Conservation (phyloP, 1,140 invertebrate genomes). For the Drosophila oshimai region DNA sequence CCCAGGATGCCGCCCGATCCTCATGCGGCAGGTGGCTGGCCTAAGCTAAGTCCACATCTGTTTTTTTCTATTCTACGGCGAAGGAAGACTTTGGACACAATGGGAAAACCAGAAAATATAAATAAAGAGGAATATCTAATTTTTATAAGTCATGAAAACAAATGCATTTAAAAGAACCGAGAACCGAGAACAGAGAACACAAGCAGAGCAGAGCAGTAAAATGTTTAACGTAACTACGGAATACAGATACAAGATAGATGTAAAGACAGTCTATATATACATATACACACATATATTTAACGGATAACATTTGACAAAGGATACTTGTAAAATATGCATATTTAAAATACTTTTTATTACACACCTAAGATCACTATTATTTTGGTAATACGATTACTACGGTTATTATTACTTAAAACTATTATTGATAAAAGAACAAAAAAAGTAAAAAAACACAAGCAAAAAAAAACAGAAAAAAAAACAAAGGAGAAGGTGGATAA, state of each 20-base stretch:
- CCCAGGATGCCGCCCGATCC: constrained; percentile 20
- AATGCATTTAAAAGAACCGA: constrained; percentile 79
- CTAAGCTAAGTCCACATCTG: constrained; percentile 65
- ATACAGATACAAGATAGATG: constrained; percentile 31
- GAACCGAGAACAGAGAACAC: constrained; percentile 48
- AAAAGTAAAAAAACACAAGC: not conserved
- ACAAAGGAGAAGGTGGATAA: constrained; percentile 16
- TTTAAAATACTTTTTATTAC: constrained; percentile 67
- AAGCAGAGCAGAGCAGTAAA: constrained; percentile 46
- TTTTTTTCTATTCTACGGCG: constrained; percentile 35
- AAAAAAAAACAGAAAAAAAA: constrained; percentile 12
- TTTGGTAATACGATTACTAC: constrained; percentile 75
- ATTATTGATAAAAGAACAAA: constrained; percentile 41
- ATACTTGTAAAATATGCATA: constrained; percentile 71
- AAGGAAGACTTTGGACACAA: not conserved
- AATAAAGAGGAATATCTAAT: constrained; percentile 46
- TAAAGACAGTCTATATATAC: constrained; percentile 19
- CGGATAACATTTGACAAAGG: constrained; percentile 53
- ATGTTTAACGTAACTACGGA: constrained; percentile 40
- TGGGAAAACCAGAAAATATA: not conserved
- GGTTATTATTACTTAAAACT: constrained; percentile 57
- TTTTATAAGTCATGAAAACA: constrained; percentile 78
- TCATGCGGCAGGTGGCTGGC: constrained; percentile 52
- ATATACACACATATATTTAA: constrained; percentile 42
- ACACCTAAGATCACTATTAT: constrained; percentile 68